Percentiles rank a stretch among this genome's conserved stretches.
Evolutionary conservation across 30 jellyfish, hydroid and myxozoan species (phyloP).

Genomic region (Nemopilema nomurai): DNA sequence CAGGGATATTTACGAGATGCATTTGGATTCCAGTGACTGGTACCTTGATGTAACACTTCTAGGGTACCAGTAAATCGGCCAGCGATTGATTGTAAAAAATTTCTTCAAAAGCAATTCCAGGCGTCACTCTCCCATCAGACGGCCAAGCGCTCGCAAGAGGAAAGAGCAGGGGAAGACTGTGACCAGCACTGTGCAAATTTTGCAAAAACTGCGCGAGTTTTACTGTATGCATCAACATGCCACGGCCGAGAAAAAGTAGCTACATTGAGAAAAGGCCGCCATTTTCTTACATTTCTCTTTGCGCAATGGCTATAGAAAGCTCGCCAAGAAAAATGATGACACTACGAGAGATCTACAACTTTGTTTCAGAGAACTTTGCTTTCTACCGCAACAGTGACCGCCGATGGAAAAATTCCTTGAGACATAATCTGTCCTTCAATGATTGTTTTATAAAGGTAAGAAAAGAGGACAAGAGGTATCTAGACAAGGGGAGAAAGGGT

Average conservation of each 20-base stretch:
- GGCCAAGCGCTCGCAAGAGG: background rate
- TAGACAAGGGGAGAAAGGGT: slow-evolving; percentile 30
- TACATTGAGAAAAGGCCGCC: slow-evolving; percentile 38
- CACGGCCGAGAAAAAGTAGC: slow-evolving; percentile 63
- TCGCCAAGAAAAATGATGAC: slow-evolving; percentile 56
- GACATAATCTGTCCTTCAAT: slow-evolving; percentile 67
- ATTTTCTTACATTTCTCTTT: slow-evolving; percentile 39
- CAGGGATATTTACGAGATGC: too few species aligned
- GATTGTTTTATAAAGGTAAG: slow-evolving; percentile 55
- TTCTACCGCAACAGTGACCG: slow-evolving; percentile 29
- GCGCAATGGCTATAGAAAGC: slow-evolving; percentile 65
- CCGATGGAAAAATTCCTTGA: slow-evolving; percentile 48
- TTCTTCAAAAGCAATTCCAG: background rate
- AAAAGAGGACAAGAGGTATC: background rate
- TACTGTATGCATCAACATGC: slow-evolving; percentile 15
- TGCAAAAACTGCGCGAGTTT: background rate
- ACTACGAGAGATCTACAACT: slow-evolving; percentile 47
- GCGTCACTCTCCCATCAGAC: background rate
- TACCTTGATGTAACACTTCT: background rate
- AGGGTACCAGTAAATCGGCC: background rate
- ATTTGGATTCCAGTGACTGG: background rate
- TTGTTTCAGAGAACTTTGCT: slow-evolving; percentile 30
- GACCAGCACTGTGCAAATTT: background rate
- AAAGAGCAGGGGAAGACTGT: too few species aligned
- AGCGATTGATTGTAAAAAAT: background rate